These are phyloP conservation scores for Cepaea hortensis DNA, from an alignment of 2,888 invertebrate genomes.

Conservation along the genomic window DNA sequence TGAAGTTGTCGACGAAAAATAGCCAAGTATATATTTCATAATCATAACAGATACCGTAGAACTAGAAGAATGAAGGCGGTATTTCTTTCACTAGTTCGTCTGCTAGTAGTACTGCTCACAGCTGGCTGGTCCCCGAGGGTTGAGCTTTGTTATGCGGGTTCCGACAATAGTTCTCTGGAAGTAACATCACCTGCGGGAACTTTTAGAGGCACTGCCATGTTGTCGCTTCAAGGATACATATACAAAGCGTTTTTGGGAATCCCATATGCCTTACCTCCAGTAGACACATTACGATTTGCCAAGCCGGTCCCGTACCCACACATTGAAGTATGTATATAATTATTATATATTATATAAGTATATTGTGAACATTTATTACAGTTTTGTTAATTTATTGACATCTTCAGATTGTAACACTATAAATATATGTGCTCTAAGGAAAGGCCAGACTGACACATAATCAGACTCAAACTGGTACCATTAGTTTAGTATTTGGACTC, in stretches of 20 bases:
- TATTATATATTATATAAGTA: background rate
- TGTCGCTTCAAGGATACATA: slow-evolving; percentile 17
- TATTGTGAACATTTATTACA: background rate
- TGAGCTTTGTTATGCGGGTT: background rate
- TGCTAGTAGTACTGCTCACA: no score
- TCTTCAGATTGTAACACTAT: no score
- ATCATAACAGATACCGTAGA: no score
- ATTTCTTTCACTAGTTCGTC: no score
- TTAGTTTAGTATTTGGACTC: no score
- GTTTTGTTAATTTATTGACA: no score
- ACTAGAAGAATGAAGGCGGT: no score
- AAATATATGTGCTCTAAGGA: no score
- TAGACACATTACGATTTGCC: slow-evolving; percentile 30
- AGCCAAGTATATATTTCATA: no score
- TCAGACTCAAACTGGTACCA: no score
- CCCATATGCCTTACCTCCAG: slow-evolving; percentile 36
- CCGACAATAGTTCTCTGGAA: background rate
- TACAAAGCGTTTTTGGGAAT: slow-evolving; percentile 33
- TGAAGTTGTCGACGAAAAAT: no score
- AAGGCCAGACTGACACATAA: no score
- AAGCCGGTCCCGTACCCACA: slow-evolving; percentile 29
- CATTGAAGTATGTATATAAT: slow-evolving; percentile 26
- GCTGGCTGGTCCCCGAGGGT: background rate
- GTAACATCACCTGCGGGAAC: slow-evolving; percentile 36
- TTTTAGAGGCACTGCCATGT: slow-evolving; percentile 20